Base-by-base conservation (phyloP, 2,888 invertebrate genomes). In the Alloplasta piceator region DNA sequence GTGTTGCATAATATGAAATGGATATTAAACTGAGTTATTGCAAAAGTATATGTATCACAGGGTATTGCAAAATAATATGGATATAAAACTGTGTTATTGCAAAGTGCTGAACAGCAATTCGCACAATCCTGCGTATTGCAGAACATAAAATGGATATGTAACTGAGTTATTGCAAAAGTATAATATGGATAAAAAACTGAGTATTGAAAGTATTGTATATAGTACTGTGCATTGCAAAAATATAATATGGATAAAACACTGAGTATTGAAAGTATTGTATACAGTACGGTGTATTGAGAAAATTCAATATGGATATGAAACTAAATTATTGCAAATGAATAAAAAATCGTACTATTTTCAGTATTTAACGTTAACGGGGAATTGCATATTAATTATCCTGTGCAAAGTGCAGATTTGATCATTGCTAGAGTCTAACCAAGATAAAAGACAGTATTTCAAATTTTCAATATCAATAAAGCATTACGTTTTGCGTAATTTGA, bases 161-260 rank as follows among this genome's bases (percentile, higher is more conserved):
- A 58, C 39, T 58, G 58, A 41, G 41, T 41, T 41, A 60, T 64
- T 64, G 46, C 12, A 1, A 48, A 6, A 1, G 6, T n/a, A 12
- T 9, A 61, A 39, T 38, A 38, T 50, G 9, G 46, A 67, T 50
- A 67, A 60, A 46, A 7, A 14, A 61, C 26, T 61, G 61, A 50
- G 4, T 48, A 71, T 71, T 71, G 60, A 50, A 48, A 48, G 6
- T 50, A 6, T 9, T 70, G 39, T 10, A 36, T 36, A 12, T 50
- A 50, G 58, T 6, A 41, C 36, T n/a, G 48, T 67, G 50, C 12
- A 71, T 68, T 73, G 63, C 64, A 41, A 46, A 38, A n/a, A n/a
- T 1, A 5, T 6, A 60, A 66, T 36, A 43, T 50, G 9, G 39
- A 39, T 61, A 6, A 6, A 41, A 39, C 50, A 38, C 55, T 52